Base-by-base conservation (phyloP, 2,113 vertebrate genomes). In the Oryzias woworae region DNA sequence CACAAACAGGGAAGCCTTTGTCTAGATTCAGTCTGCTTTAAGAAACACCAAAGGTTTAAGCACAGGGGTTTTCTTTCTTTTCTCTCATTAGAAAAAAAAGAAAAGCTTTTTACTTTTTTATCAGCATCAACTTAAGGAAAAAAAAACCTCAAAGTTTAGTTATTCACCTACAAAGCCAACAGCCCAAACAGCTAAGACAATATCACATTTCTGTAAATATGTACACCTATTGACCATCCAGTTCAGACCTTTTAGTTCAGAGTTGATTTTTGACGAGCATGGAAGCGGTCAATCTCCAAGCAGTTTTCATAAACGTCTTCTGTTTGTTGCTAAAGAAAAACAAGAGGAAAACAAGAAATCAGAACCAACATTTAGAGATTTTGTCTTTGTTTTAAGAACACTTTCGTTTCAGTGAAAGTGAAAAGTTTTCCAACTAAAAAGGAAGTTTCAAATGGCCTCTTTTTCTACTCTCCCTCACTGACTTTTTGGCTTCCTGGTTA, bases 291-390 rank as follows among this genome's bases (percentile, higher is more conserved):
- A 2, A 7, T 14, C 60, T 69, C 65, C 3, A 87, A 17, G 42
- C 64, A 65, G 62, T 87, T 87, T 67, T 80, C 85, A 61, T 87
- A 87, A 23, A 81, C 55, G 0, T 61, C 53, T 57, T 66, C 64
- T 18, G 1, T 13, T 12, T 49, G 42, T 20, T 64, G 56, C 18
- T 23, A 4, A 0, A 43, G 3, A 20, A n/a, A 53, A 59, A 17
- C 2, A 31, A 4, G 5, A 41, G 26, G 24, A 31, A 5, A 18
- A 53, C n/a, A n/a, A 8, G 4, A 8, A 2, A 20, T 68, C 14
- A 53, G 36, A 0, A 23, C 3, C 2, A 36, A 12, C 36, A 36
- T 36, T 36, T 12, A 36, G 2, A 36, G 2, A 12, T 12, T 36
- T 10, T 12, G 36, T 36, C 10, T 36, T 10, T 36, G 36, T 36